phyloP scores from a whole-genome alignment of 2,888 invertebrate genomes.

The Strigamia transsilvanica region DNA sequence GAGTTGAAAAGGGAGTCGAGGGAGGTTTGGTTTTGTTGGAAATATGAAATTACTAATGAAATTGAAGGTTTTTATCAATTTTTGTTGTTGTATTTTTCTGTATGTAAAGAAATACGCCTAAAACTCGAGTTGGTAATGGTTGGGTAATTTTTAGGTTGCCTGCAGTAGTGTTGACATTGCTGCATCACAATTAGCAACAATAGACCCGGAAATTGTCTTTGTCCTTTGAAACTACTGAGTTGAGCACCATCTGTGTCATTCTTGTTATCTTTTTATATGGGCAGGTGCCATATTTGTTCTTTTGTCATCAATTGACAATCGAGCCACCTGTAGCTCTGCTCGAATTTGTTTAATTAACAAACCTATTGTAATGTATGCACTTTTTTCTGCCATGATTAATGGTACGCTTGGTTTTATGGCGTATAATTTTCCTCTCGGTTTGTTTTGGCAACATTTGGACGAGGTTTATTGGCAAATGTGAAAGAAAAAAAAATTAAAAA shows the following conservation, averaged over 20 bases:
- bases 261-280: constrained; percentile 49
- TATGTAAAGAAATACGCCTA: neutral
- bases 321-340: constrained; percentile 48
- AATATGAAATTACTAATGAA: no score
- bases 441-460: neutral
- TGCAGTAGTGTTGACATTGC: constrained; percentile 13
- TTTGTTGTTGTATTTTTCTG: neutral
- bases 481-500: neutral
- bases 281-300: constrained; percentile 48
- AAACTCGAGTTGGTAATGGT: neutral
- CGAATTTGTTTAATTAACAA: constrained; percentile 47
- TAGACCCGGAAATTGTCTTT: constrained; percentile 49
- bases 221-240: constrained; percentile 33
- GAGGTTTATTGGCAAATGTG: neutral
- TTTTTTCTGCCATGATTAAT: constrained; percentile 10
- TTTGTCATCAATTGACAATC: constrained; percentile 48
- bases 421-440: neutral
- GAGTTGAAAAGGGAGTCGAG: neutral
- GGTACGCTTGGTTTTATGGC: neutral
- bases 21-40: neutral
- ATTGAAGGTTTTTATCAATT: neutral
- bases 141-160: neutral
- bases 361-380: neutral
- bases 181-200: constrained; percentile 37
- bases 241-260: constrained; percentile 47